A percentile compares a stretch with the other conserved stretches of the same genome.
Conservation (phyloP, 2,113 vertebrate genomes). For the Sceloporus tristichus region DNA sequence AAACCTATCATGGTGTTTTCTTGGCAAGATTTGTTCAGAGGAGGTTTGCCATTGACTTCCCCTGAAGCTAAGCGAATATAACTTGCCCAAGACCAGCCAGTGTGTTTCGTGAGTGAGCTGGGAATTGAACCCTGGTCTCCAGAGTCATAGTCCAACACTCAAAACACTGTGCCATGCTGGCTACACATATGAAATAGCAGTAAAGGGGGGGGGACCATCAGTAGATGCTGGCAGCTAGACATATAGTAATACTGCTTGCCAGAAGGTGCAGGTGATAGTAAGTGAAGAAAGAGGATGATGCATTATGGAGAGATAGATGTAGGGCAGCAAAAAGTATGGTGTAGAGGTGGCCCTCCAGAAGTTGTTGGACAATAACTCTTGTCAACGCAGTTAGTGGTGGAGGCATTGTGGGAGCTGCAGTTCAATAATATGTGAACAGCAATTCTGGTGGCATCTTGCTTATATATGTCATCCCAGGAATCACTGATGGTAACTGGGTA, state of each 20-base stretch:
- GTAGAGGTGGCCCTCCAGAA: not conserved
- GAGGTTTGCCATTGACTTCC: no score
- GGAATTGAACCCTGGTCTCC: no score
- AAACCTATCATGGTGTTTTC: no score
- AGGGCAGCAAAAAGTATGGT: not conserved
- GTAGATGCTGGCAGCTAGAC: not conserved
- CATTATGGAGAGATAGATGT: no score
- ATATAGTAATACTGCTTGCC: not conserved
- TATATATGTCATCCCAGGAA: not conserved
- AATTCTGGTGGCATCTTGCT: not conserved
- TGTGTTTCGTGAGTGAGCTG: no score
- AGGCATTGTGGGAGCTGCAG: not conserved
- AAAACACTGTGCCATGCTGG: no score
- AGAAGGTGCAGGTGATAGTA: not conserved
- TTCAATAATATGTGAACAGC: not conserved
- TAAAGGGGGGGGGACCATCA: not conserved
- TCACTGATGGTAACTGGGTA: not conserved
- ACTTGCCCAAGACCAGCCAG: no score
- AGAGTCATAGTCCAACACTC: no score
- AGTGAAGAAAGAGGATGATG: not conserved
- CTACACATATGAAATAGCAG: not conserved
- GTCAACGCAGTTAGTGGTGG: not conserved
- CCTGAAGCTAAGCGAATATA: no score
- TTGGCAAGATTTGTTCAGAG: no score
- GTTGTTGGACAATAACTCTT: not conserved